Evolutionary conservation across 2,797 vertebrate genomes (phyloP), one percentile per base, ranked within the genome.

Genomic region (Anomalospiza imberbis): DNA sequence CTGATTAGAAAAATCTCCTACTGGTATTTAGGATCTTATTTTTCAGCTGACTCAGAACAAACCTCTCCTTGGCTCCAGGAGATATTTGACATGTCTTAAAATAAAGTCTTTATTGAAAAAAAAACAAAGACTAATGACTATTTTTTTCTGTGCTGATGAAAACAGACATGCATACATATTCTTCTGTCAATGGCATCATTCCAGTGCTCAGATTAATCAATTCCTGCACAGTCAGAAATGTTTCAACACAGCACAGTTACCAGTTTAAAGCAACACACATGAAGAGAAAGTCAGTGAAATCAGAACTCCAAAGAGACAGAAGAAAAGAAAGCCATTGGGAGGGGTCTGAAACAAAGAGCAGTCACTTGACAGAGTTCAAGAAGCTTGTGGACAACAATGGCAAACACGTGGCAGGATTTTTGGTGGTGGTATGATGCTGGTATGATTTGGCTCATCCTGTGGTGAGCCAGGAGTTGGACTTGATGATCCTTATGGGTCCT

Each of bases 81-180:
- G 17, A 10, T 48, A 81, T 40, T 21, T 62, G 51, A 63, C 29
- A 44, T 73, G 67, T 93, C 93, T 91, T 73, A 74, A 95, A 93
- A 85, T 61, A 55, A 87, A 86, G 67, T 55, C 50, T 68, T 93
- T 32, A 61, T 40, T 53, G 36, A 25, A 70, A 75, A 84, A 66
- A 81, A 54, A 1, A 63, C 34, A 34, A 83, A 4, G 2, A 80
- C 60, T 81, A 79, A 58, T 31, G 10, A 70, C 80, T 13, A 42
- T 53, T 48, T 34, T 34, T 67, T 90, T 55, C 60, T 67, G 16
- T 47, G 48, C 20, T 10, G 55, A 77, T 80, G 72, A 91, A 83
- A 93, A 77, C n/a, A 75, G 58, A 73, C 62, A 28, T 2, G 19
- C 6, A 12, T 32, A 31, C 26, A 40, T 12, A 65, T 48, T 85